These are phyloP conservation scores for Apodemus sylvaticus DNA, from an alignment of 2,113 vertebrate species.

Conservation along the genomic window DNA sequence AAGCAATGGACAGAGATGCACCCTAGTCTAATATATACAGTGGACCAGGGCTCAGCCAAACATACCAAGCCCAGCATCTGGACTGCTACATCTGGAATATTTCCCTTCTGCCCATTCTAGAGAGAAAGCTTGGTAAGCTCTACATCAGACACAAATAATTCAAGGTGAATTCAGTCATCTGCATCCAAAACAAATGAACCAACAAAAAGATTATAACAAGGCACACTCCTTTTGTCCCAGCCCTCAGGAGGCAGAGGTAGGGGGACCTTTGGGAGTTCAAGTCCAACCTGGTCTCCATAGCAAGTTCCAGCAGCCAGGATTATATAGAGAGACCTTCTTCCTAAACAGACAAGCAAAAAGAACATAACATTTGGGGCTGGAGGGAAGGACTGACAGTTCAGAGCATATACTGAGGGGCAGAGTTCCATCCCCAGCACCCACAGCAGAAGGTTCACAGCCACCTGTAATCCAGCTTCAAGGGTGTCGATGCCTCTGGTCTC, in stretches of 20 bases:
- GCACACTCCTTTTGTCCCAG: background rate
- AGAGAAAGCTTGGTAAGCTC: background rate
- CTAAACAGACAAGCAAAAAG: background rate
- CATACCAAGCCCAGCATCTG: background rate
- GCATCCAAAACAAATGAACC: background rate
- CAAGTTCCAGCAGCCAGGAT: background rate
- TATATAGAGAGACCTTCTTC: background rate
- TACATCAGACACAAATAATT: background rate
- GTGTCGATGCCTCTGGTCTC: background rate
- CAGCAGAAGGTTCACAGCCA: background rate
- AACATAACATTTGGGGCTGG: background rate
- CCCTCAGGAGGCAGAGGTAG: background rate
- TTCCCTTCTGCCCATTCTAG: background rate
- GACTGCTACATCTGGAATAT: background rate
- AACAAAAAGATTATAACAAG: background rate
- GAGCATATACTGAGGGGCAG: too few species aligned
- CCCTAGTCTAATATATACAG: background rate
- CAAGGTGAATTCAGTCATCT: background rate
- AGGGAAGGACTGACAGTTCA: too few species aligned
- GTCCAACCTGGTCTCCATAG: background rate
- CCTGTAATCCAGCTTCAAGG: background rate
- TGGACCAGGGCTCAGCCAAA: fast-evolving
- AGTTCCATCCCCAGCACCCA: background rate
- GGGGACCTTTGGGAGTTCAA: background rate
- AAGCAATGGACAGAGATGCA: too few species aligned